These are phyloP conservation scores for Xerus rutilus DNA, from an alignment of 2,797 vertebrate species.

Conservation along the genomic window DNA sequence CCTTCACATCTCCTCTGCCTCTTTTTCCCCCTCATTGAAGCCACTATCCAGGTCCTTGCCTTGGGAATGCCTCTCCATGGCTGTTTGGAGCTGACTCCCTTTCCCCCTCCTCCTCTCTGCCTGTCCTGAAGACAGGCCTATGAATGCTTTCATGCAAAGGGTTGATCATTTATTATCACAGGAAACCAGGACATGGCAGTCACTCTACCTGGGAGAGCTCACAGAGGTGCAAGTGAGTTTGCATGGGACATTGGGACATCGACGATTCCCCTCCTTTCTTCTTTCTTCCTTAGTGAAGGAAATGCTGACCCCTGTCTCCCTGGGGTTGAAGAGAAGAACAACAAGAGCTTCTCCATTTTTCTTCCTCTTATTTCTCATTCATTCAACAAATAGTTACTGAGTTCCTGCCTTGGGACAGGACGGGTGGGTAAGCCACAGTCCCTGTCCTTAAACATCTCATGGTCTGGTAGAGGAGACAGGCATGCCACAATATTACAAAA, in stretches of 20 bases:
- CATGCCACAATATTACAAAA: not conserved
- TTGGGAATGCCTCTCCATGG: not conserved
- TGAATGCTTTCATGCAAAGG: not conserved
- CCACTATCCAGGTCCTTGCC: not conserved
- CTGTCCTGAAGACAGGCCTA: not conserved
- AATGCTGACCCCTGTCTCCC: not conserved
- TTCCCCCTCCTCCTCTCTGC: not conserved
- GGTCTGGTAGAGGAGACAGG: not conserved
- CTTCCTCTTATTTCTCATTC: not conserved
- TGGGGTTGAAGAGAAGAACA: not conserved
- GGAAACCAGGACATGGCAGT: not conserved
- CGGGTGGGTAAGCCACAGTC: not conserved
- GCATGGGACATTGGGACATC: not conserved
- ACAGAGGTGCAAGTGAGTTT: not conserved
- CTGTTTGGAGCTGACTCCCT: not conserved
- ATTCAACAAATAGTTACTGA: not conserved
- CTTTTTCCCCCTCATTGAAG: not conserved
- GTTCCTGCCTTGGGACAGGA: not conserved
- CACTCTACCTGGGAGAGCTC: not conserved
- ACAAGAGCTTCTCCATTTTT: not conserved
- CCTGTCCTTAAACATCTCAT: not conserved
- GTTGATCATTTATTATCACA: not conserved
- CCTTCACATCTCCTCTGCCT: not conserved
- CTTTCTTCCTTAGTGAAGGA: not conserved
- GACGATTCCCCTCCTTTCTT: not conserved